Evolutionary conservation across 1,140 invertebrate species (phyloP).

Genomic region (Metopolophium dirhodum): DNA sequence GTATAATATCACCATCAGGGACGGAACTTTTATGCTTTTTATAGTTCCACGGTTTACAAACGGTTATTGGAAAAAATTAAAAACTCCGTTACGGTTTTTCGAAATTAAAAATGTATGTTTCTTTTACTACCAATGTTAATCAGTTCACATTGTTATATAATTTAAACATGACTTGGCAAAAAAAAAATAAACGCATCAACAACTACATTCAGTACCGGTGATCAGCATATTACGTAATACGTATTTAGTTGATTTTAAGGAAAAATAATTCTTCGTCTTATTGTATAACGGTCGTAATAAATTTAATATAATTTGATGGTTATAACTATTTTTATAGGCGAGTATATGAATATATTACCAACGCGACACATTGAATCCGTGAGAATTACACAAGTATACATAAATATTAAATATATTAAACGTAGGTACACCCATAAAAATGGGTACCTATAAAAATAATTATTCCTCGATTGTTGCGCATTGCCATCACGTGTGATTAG

Average conservation of each 20-base stretch:
- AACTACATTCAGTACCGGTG: background rate
- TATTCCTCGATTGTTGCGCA: background rate
- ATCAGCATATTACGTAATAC: background rate
- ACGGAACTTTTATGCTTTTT: background rate
- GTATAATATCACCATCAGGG: background rate
- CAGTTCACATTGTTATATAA: background rate
- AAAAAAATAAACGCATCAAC: background rate
- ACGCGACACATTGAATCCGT: background rate
- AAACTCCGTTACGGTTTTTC: background rate
- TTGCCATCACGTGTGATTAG: background rate
- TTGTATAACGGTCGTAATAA: background rate
- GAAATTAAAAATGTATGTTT: background rate
- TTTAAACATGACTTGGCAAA: background rate
- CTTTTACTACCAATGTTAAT: background rate
- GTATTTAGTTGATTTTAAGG: background rate
- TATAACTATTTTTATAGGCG: background rate
- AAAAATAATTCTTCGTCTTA: background rate
- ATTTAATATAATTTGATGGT: background rate
- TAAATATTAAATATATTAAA: background rate
- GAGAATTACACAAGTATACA: background rate
- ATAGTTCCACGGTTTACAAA: too few relatives aligned
- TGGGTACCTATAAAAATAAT: background rate
- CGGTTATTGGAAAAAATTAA: background rate
- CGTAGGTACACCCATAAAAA: background rate
- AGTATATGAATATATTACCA: background rate